A percentile compares a stretch with the other conserved stretches of the same genome.
These are phyloP conservation scores for Drosophila orosa DNA, from an alignment of 1,140 invertebrate genomes.

Conservation along the genomic window DNA sequence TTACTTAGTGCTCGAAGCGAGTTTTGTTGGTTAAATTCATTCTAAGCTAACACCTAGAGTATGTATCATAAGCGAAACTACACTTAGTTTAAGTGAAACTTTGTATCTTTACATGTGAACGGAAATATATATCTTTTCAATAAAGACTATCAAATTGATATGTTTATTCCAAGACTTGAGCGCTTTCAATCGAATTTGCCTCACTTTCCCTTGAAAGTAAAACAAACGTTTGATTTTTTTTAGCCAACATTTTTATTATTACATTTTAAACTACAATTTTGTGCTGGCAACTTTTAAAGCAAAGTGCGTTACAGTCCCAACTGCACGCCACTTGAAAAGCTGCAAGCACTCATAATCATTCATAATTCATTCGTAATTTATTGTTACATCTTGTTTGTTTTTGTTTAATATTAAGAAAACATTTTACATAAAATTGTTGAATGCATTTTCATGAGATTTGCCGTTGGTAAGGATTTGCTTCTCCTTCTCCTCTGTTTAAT, in stretches of 20 bases:
- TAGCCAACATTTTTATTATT: constrained; percentile 78
- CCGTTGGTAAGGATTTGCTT: constrained; percentile 36
- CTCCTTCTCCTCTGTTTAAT: constrained; percentile 39
- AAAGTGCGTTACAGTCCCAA: not conserved
- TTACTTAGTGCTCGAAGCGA: constrained; percentile 69
- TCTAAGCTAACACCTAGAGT: constrained; percentile 69
- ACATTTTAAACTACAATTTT: constrained; percentile 52
- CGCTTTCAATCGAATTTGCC: too few relatives aligned
- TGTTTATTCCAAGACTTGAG: not conserved
- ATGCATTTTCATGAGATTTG: constrained; percentile 72
- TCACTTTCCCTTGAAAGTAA: too few relatives aligned
- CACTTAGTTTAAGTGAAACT: constrained; percentile 51
- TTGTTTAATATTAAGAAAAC: constrained; percentile 53
- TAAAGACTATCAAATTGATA: constrained; percentile 35
- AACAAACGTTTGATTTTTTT: constrained; percentile 35
- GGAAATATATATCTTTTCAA: constrained; percentile 38
- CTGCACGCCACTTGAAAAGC: constrained; percentile 4
- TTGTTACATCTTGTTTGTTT: constrained; percentile 34
- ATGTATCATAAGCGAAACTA: constrained; percentile 58
- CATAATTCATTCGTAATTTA: constrained; percentile 40
- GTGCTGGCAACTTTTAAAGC: constrained; percentile 17
- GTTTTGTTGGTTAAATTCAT: constrained; percentile 76
- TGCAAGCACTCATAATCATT: constrained; percentile 22
- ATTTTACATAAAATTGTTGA: constrained; percentile 77
- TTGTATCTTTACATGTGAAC: constrained; percentile 51